Evolutionary conservation across 2,888 invertebrate species (phyloP).

Genomic region (Pristionchus entomophagus): DNA sequence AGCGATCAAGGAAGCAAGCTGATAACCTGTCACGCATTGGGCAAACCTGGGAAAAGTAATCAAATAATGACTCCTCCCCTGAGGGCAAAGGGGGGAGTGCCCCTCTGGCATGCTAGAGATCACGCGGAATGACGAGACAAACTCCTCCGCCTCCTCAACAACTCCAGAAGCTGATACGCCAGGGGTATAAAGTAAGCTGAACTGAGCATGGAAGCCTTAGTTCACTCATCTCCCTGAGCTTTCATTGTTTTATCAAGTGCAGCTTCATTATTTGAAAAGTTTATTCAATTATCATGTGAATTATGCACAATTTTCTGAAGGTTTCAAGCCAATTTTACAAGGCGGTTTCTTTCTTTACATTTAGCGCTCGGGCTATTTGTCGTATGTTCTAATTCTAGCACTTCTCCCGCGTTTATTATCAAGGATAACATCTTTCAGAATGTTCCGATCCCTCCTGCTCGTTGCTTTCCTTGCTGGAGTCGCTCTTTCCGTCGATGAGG

Average conservation of each 20-base stretch:
- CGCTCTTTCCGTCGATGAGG: not conserved
- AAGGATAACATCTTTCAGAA: not conserved
- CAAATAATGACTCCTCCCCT: not conserved
- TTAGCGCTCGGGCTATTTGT: not conserved
- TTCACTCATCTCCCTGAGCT: not conserved
- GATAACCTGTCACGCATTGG: constrained; percentile 1
- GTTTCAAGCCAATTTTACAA: too few species aligned
- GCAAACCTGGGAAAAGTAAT: not conserved
- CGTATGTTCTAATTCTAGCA: too few species aligned
- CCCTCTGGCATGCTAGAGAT: not conserved
- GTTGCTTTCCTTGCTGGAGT: not conserved
- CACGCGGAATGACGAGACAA: not conserved
- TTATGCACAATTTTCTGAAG: too few species aligned
- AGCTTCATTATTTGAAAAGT: too few species aligned
- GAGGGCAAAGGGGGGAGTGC: not conserved
- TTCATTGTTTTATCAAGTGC: too few species aligned
- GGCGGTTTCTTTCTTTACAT: not conserved
- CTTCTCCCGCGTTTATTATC: too few species aligned
- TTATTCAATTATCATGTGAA: not conserved
- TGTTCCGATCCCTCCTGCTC: not conserved
- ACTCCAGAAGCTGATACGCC: not conserved
- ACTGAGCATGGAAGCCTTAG: not conserved
- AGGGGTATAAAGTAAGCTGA: not conserved
- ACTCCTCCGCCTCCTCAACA: not conserved
- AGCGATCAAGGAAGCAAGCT: not conserved